These are phyloP conservation scores for Peribatodes rhomboidaria DNA, from an alignment of 2,888 invertebrate species.

Conservation along the genomic window DNA sequence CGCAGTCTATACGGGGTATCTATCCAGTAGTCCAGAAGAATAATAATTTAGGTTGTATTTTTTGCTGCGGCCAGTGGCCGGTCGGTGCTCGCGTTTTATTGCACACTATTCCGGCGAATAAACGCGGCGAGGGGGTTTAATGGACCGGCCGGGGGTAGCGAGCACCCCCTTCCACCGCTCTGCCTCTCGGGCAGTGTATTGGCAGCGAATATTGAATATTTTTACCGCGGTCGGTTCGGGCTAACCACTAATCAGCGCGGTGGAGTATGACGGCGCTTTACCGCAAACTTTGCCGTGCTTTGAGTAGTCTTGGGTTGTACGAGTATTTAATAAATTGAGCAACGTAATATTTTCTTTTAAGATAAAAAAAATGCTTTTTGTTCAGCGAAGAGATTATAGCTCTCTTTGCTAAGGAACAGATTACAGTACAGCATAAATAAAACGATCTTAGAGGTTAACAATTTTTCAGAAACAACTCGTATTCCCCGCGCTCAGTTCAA, in stretches of 20 bases:
- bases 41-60: conserved; percentile 80
- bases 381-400: neutral
- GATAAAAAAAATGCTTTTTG: neutral
- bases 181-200: conserved; percentile 63
- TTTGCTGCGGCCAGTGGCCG: conserved; percentile 76
- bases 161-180: conserved; percentile 47
- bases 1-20: conserved; percentile 48
- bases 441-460: no score
- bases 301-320: conserved; percentile 14
- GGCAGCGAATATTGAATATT: conserved; percentile 81
- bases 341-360: neutral
- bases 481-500: neutral
- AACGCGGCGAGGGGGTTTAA: conserved; percentile 75
- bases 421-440: no score
- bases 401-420: no score
- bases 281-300: conserved; percentile 50
- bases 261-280: conserved; percentile 58
- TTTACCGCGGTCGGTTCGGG: conserved; percentile 68
- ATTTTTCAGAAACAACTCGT: no score
- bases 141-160: conserved; percentile 66
- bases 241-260: conserved; percentile 74
- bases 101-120: conserved; percentile 84
- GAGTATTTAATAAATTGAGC: neutral
- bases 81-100: conserved; percentile 80
- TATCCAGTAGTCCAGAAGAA: conserved; percentile 67